Base-by-base conservation (phyloP, 2,888 invertebrate genomes). In the Drosophila vallismaia region DNA sequence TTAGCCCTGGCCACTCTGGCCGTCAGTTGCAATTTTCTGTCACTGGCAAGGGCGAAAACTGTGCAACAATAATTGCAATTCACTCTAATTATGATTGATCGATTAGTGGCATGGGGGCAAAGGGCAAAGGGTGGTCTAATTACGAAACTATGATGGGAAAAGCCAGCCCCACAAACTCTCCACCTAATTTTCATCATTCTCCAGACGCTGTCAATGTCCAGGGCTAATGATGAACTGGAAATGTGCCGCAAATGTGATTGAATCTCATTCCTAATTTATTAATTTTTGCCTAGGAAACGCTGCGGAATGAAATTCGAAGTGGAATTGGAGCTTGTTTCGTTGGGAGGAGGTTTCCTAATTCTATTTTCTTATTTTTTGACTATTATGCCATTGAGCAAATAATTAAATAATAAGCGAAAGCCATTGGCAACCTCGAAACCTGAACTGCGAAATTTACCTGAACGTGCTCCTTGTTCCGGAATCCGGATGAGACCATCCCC, bases 51-150 rank as follows among this genome's bases (percentile, higher is more conserved):
- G 42, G 31, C 19, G 7, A 55, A 67, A 81, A 78, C 76, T 81
- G 78, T 84, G 83, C 83, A 82, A 68, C 71, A 82, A 87, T 88
- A 88, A 84, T 84, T 88, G 86, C 86, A 88, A 83, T 86, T 84
- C 86, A 79, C 78, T 64, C 78, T 84, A 84, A 84, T 84, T 88
- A 84, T 88, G 84, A 84, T 84, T 84, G 84, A 84, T 84, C 82
- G 76, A 82, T 52, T 46, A 8, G n/a, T n/a, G n/a, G n/a, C n/a
- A n/a, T n/a, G n/a, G n/a, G 44, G 2, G 33, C 4, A 12, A 14
- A 6, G 9, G 1, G 52, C 28, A 28, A 5, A 5, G 42, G 26
- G 9, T 10, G 28, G 42, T 31, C 50, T 86, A 83, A 83, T 86
- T 84, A 81, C 85, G 73, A 75, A 84, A 87, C 83, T 85, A 87